Conservation (phyloP, 2,797 vertebrate species). For the Ispidina picta region DNA sequence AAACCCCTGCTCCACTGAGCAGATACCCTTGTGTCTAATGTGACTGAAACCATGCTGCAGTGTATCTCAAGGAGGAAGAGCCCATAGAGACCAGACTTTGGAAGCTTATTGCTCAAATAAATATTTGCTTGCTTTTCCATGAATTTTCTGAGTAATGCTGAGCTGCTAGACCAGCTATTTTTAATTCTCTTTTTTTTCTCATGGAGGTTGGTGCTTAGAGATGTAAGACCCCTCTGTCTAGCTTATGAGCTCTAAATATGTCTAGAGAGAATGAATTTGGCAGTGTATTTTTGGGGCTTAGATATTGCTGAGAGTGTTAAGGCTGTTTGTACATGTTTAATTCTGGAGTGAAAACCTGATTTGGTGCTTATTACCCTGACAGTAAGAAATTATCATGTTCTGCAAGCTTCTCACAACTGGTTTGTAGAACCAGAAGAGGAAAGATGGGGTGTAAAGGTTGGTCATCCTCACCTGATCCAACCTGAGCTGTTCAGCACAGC, state of each 20-base stretch:
- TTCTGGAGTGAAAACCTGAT: neutral
- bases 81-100: neutral
- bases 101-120: slow-evolving; percentile 4
- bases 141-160: neutral
- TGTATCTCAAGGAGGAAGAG: neutral
- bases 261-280: neutral
- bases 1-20: neutral
- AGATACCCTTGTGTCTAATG: neutral
- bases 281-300: neutral
- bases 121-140: neutral
- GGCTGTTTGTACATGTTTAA: neutral
- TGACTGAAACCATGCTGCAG: no score
- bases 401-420: neutral
- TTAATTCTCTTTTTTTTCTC: neutral
- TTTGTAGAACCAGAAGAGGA: neutral
- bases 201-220: neutral
- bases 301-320: neutral
- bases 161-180: neutral
- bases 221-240: neutral
- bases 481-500: neutral
- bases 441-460: neutral
- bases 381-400: neutral
- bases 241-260: neutral
- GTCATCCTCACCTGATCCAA: neutral
- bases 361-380: neutral